These are phyloP conservation scores for Metridium senile DNA, from an alignment of 92 coral and sea anemone species.

Conservation along the genomic window DNA sequence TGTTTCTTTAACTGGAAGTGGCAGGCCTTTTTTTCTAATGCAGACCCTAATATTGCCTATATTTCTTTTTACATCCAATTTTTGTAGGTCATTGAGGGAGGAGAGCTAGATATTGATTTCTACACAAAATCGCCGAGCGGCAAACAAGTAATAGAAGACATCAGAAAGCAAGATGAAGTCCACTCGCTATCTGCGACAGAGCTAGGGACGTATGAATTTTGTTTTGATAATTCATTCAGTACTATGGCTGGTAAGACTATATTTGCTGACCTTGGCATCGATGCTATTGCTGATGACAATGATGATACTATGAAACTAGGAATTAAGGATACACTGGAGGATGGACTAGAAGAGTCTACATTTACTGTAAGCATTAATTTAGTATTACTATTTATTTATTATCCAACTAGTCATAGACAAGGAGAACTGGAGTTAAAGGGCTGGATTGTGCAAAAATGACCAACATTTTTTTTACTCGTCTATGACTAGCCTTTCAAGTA, in stretches of 20 bases:
- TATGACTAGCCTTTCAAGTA: too few species aligned
- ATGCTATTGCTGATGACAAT: slow-evolving; percentile 29
- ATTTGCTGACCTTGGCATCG: slow-evolving; percentile 75
- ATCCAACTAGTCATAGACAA: too few species aligned
- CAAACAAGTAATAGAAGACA: slow-evolving; percentile 47
- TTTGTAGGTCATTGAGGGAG: slow-evolving; percentile 82
- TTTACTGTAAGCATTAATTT: slow-evolving; percentile 51
- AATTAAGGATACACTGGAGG: slow-evolving; percentile 39
- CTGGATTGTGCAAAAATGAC: too few species aligned
- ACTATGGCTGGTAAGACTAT: slow-evolving; percentile 67
- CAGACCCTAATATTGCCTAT: too few species aligned
- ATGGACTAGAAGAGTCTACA: slow-evolving; percentile 44
- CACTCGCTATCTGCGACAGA: slow-evolving; percentile 58
- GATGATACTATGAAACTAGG: slow-evolving; percentile 27
- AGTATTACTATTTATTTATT: too few species aligned
- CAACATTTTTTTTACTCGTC: too few species aligned
- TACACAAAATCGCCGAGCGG: slow-evolving; percentile 57
- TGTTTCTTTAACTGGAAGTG: too few species aligned
- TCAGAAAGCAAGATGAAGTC: slow-evolving; percentile 64
- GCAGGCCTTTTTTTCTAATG: too few species aligned
- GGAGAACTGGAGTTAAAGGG: too few species aligned
- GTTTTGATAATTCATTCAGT: slow-evolving; percentile 85
- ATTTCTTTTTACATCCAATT: slow-evolving; percentile 1
- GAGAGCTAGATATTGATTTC: slow-evolving; percentile 71
- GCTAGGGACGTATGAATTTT: slow-evolving; percentile 66